These are phyloP conservation scores for Dorcus hopei DNA, from an alignment of 2,888 invertebrate species.

Conservation along the genomic window DNA sequence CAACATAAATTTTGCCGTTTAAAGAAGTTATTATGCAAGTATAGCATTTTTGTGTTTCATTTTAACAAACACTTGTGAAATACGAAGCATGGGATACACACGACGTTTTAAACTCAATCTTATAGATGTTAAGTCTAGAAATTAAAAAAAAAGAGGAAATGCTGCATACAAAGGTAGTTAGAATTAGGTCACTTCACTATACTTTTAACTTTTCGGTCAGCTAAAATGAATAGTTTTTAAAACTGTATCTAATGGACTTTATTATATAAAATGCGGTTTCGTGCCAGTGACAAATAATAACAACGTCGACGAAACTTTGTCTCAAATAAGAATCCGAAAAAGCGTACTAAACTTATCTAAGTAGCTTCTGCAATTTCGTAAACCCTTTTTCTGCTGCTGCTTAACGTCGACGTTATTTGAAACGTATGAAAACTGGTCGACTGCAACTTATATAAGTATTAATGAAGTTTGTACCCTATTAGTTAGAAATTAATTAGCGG, in stretches of 20 bases:
- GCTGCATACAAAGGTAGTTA: neutral
- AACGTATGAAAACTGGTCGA: neutral
- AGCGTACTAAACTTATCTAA: neutral
- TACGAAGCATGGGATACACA: too few relatives aligned
- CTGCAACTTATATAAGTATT: too few relatives aligned
- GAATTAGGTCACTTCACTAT: neutral
- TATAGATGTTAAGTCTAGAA: too few relatives aligned
- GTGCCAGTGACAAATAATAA: neutral
- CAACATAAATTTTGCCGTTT: too few relatives aligned
- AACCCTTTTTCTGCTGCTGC: neutral
- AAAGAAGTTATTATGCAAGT: too few relatives aligned
- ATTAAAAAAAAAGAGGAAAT: too few relatives aligned
- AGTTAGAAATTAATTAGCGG: slow-evolving; percentile 10
- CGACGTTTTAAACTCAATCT: too few relatives aligned
- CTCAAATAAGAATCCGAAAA: neutral
- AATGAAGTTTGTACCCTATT: neutral
- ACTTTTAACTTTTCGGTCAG: neutral
- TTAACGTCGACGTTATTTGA: slow-evolving; percentile 8
- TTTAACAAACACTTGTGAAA: too few relatives aligned
- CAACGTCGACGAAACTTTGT: neutral
- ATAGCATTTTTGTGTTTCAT: too few relatives aligned
- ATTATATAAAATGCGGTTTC: neutral
- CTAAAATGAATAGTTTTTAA: neutral
- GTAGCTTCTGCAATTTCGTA: slow-evolving; percentile 4
- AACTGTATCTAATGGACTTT: neutral